Base-by-base conservation (phyloP, 2,888 invertebrate genomes). In the Cyaniris semiargus region DNA sequence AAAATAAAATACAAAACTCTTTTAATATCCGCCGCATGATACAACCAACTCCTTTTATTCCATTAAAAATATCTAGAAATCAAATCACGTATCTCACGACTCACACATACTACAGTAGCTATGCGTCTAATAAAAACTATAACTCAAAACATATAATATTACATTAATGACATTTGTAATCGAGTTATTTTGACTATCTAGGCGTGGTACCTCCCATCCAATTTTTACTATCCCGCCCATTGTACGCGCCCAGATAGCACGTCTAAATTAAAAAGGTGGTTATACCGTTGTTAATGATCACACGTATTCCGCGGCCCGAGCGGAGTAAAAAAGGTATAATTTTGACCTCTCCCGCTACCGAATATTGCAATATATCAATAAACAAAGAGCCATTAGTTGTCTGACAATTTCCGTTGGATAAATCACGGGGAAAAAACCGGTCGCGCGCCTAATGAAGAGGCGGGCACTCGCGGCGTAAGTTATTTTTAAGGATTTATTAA, bases 301-400 rank as follows among this genome's bases (percentile, higher is more conserved):
- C 82, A 78, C 81, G 76, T 80, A 80, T 79, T 81, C 77, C 83
- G 90, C 88, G 89, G 90, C 90, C 89, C 87, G 89, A 90, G 90
- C 88, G 89, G 85, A 82, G 90, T 90, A 91, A 86, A 53, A 85
- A 81, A 83, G 83, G 88, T 89, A 87, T 87, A 86, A 88, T 85
- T 84, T 84, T 88, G 88, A 88, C 87, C 88, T 88, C 82, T 85
- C 87, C 83, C 85, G 93, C 93, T 93, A 92, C 93, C 90, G 92
- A 92, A 92, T 92, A 92, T 92, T 91, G 89, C 89, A 85, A 87
- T 86, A 86, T 88, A 93, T 93, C 93, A 92, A 93, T 93, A 92
- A 91, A 93, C 93, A 93, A 92, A 92, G 92, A 92, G 83, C 90
- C 92, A 92, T 93, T 92, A 91, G 91, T 89, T 92, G 92, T 90